Base-by-base conservation (phyloP, 2,113 vertebrate species). In the Serinus canaria region DNA sequence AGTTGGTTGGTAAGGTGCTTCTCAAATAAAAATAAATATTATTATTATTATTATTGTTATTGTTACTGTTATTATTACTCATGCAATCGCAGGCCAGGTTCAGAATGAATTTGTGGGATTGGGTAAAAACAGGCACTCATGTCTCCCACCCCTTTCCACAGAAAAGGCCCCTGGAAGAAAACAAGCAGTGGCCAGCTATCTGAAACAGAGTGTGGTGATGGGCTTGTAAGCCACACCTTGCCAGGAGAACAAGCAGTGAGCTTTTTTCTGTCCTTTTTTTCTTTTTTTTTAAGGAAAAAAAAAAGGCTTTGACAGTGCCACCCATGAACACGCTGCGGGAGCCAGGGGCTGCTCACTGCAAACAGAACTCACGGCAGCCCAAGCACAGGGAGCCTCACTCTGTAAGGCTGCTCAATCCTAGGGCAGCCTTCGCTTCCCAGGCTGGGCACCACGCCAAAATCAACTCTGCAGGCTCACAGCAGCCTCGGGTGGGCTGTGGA, bases 51-150 rank as follows among this genome's bases (percentile, higher is more conserved):
- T 28, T 50, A 15, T 74, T 92, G 70, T 74, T 92, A 75, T 76
- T 91, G 41, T 94, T 82, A 80, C 59, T 85, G 46, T 86, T 97
- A 94, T 97, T 97, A 96, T 98, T 96, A 96, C 90, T 98, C 98
- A 98, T 98, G 98, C 98, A 98, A 77, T 97, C 12, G 85, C 97
- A 97, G 97, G 97, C 96, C 97, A 97, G 95, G 97, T 97, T 98
- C 95, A 93, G 95, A 98, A 97, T 97, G 96, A 95, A 94, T 88
- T 94, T 96, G 89, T 94, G 93, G 96, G 94, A 94, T 92, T 95
- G 68, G 87, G 90, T 97, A 92, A 95, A 97, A 97, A 97, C 95
- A 97, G 97, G 96, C 97, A 97, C 97, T 97, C 95, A 50, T 90
- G 95, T 97, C 95, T 97, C 96, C 95, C 91, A 55, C 74, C 92